These are phyloP conservation scores for Hippocampus abdominalis DNA, from an alignment of 2,113 vertebrate genomes.

Conservation along the genomic window DNA sequence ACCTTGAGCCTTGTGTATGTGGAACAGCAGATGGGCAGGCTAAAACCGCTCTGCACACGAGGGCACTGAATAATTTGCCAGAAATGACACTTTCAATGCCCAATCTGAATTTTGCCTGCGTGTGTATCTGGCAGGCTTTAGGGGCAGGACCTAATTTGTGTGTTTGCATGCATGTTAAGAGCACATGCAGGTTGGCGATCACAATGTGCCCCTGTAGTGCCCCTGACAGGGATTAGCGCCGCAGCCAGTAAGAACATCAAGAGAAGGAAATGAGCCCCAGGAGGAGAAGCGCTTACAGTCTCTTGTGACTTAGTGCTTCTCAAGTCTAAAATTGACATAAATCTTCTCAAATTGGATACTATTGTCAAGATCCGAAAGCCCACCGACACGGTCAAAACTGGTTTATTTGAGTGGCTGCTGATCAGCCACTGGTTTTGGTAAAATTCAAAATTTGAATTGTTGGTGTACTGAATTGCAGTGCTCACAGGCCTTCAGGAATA, in stretches of 20 bases:
- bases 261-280: slow-evolving; percentile 47
- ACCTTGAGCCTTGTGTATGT: not conserved
- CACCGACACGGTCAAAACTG: not conserved
- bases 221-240: slow-evolving; percentile 46
- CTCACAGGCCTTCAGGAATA: not conserved
- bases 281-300: slow-evolving; percentile 14
- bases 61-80: slow-evolving; percentile 2
- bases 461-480: not conserved
- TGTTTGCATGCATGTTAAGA: not conserved
- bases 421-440: slow-evolving; percentile 33
- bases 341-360: not conserved
- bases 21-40: slow-evolving; percentile 24
- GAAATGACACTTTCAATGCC: not conserved
- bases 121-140: not conserved
- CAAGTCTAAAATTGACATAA: not conserved
- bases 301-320: slow-evolving; percentile 3
- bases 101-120: not conserved
- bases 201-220: slow-evolving; percentile 52
- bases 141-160: not conserved
- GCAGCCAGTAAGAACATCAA: slow-evolving; percentile 59
- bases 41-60: slow-evolving; percentile 17
- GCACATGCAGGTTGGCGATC: slow-evolving; percentile 38
- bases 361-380: not conserved
- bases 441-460: not conserved
- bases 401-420: slow-evolving; percentile 18